Evolutionary conservation across 2,113 vertebrate genomes (phyloP).

Genomic region (Gadus chalcogrammus): DNA sequence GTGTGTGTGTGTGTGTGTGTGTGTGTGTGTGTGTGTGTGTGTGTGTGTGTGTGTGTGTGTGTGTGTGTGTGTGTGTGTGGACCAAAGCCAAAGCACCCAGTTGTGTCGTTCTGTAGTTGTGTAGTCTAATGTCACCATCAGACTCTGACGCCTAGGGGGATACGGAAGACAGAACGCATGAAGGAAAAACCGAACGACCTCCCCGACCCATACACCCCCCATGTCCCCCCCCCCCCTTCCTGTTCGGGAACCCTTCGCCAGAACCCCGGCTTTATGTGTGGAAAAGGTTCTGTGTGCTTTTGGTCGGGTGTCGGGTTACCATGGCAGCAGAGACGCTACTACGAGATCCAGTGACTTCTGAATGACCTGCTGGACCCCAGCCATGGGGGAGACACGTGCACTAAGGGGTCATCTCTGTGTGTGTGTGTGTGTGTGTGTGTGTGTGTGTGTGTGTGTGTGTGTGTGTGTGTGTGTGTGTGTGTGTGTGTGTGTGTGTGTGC

Average conservation of each 20-base stretch:
- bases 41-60: slow-evolving; percentile 19
- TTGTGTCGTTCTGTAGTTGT: not conserved
- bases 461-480: no score
- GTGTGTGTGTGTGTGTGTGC: no score
- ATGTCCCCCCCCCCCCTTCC: slow-evolving; percentile 24
- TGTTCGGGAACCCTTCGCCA: slow-evolving; percentile 50
- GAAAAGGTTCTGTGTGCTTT: slow-evolving; percentile 49
- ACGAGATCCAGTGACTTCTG: slow-evolving; percentile 52
- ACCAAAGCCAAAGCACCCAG: not conserved
- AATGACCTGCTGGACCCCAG: slow-evolving; percentile 50
- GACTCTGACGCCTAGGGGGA: slow-evolving; percentile 17
- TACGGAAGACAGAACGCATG: no score
- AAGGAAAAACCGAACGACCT: no score
- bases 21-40: slow-evolving; percentile 5
- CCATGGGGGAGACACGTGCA: slow-evolving; percentile 31
- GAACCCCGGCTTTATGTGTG: slow-evolving; percentile 49
- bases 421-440: no score
- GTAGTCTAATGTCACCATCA: slow-evolving; percentile 33
- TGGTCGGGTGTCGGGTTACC: slow-evolving; percentile 35
- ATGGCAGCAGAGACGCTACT: slow-evolving; percentile 46
- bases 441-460: not conserved
- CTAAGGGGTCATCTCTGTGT: not conserved
- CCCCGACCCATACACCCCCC: no score
- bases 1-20: slow-evolving; percentile 9
- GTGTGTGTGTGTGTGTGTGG: slow-evolving; percentile 8